Evolutionary conservation across 2,797 vertebrate genomes (phyloP), one percentile per base, ranked within the genome.

Genomic region (Lophius americanus): DNA sequence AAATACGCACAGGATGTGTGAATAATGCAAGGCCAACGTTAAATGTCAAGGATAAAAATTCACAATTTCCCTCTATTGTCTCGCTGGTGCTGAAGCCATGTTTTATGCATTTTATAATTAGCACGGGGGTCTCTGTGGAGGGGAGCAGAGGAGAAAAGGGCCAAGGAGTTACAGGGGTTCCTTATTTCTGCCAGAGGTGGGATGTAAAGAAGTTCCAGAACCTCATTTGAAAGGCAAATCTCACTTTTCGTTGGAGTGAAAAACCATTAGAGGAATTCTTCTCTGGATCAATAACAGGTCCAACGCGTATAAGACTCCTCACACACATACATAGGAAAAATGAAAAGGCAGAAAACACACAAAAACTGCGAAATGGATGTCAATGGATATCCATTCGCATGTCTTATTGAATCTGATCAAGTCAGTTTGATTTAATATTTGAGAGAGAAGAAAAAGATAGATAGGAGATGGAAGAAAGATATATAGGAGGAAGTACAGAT

Each of bases 81-180:
- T 93, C 68, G n/a, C 65, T 90, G 88, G 83, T 88, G 88, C 89
- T 91, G 76, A 36, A 55, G 3, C 23, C 84, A 92, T 92, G 89
- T 92, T 92, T 93, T 90, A 91, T 93, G 90, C 86, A 93, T 93
- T 89, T 92, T 80, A 89, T 94, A 93, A 94, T 93, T 93, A 93
- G 87, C 33, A 4, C 49, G 51, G 58, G 60, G 77, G 79, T 85
- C 90, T 91, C 84, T 0, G 52, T 59, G 75, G 68, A 73, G 57
- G 59, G 70, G 53, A 49, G 78, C 3, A 23, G 44, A 53, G 69
- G 67, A 62, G 60, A 58, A 38, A 71, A 60, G 66, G 70, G 69
- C 60, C 50, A 42, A 67, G 70, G 69, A 61, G 66, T 76, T 80
- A 75, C 61, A 46, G 55, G 6, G 57, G 55, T 64, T 38, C 32